Percentiles rank a stretch among this genome's conserved stretches.
phyloP scores from a whole-genome alignment of 2,113 vertebrate species.

The Camelus bactrianus region DNA sequence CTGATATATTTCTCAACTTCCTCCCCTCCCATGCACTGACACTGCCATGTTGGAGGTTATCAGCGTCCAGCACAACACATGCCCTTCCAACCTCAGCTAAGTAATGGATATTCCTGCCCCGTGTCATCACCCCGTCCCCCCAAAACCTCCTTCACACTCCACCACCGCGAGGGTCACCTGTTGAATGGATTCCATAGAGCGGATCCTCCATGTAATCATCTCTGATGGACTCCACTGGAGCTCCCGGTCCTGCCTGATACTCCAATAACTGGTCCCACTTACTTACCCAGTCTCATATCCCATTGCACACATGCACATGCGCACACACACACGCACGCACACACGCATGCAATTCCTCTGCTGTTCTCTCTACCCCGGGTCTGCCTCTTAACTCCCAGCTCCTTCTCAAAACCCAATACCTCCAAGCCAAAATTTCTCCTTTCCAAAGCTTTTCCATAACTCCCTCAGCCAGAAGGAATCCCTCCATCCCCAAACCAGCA shows the following conservation, averaged over 20 bases:
- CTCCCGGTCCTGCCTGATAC: background rate
- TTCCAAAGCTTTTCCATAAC: constrained; percentile 5
- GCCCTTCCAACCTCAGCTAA: background rate
- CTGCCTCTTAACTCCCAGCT: background rate
- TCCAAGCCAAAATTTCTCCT: constrained; percentile 18
- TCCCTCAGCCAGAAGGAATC: background rate
- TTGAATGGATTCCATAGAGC: background rate
- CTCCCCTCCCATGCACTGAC: background rate
- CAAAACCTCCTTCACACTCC: background rate
- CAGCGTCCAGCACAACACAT: background rate
- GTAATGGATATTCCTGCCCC: background rate
- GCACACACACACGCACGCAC: background rate
- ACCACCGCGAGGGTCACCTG: background rate
- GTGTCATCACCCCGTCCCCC: background rate
- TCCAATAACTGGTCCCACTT: background rate
- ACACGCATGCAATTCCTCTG: background rate
- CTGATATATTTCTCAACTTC: background rate
- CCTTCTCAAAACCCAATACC: background rate
- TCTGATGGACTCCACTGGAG: background rate
- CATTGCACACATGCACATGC: fast-evolving
- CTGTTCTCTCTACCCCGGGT: background rate
- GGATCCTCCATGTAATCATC: background rate
- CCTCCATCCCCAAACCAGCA: background rate
- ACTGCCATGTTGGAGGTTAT: background rate
- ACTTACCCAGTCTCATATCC: background rate